Base-by-base conservation (phyloP, 2,888 invertebrate species). In the Ophioninae sp. region DNA sequence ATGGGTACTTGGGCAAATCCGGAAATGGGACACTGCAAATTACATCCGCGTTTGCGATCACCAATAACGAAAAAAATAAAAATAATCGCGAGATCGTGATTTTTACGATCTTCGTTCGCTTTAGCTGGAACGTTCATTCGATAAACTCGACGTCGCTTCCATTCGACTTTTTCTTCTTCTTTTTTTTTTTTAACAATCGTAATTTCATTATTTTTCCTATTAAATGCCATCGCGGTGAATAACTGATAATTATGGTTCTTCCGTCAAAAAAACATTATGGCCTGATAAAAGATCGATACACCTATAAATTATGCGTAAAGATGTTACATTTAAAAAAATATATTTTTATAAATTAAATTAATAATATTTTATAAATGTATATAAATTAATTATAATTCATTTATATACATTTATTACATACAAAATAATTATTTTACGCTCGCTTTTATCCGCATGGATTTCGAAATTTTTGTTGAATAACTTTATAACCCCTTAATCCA, bases 1-100 rank as follows among this genome's bases (percentile, higher is more conserved):
- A 20, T 30, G 30, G 67, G 30, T 63, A 63, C 72, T 79, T 51
- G 6, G 17, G 13, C 79, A 73, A 72, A 61, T 68, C 72, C 80
- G 85, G 81, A 85, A 81, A 85, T 77, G 79, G 69, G 69, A 64
- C 64, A 76, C 75, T 81, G 44, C 73, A 78, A 78, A 85, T 85
- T 77, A 59, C 85, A 68, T 81, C 73, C 79, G 73, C 30, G 56
- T 56, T 73, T 10, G 51, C 51, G 51, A 51, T 51, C 51, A 17
- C 2, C 51, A 51, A 51, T 51, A 17, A 20, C 10, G 30, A 59
- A 74, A 58, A 65, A 71, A 68, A 76, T 41, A 73, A 80, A 23
- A 68, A 76, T 44, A 73, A 80, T n/a, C 41, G 41, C 41, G 0
- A 23, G 71, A 22, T 23, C 37, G 75, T 75, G 69, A 78, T 75